These are phyloP conservation scores for Gallinago media DNA, from an alignment of 2,113 vertebrate genomes.

Conservation along the genomic window DNA sequence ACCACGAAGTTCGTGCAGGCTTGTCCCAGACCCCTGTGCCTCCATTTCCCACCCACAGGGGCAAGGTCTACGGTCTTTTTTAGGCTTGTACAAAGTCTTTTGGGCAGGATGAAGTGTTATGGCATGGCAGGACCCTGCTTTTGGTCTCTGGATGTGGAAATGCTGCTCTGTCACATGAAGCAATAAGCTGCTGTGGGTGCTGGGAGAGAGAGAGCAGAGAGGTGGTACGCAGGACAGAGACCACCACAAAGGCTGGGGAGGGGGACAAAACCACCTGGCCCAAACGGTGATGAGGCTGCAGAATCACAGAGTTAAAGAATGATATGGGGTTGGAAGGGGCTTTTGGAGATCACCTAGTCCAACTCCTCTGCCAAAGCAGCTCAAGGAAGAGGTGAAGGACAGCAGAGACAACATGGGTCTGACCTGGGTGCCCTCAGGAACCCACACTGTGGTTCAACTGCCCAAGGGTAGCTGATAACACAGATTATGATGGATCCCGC, in stretches of 20 bases:
- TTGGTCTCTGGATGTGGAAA: background rate
- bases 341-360: no score
- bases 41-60: background rate
- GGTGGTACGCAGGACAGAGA: background rate
- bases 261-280: background rate
- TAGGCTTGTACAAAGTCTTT: background rate
- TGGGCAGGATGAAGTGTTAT: background rate
- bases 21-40: background rate
- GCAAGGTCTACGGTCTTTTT: background rate
- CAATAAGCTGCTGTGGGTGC: background rate
- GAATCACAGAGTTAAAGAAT: background rate
- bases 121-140: background rate
- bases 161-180: background rate
- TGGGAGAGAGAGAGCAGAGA: fast-evolving
- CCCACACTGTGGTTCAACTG: background rate
- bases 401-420: background rate
- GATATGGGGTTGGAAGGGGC: no score
- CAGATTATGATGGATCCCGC: background rate
- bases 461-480: background rate
- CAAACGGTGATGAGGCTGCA: background rate
- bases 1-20: background rate
- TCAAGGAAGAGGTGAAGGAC: background rate
- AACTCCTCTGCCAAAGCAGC: no score
- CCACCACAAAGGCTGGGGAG: background rate
- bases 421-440: background rate